phyloP scores from a whole-genome alignment of 2,113 vertebrate genomes.

The Ammodytes marinus region DNA sequence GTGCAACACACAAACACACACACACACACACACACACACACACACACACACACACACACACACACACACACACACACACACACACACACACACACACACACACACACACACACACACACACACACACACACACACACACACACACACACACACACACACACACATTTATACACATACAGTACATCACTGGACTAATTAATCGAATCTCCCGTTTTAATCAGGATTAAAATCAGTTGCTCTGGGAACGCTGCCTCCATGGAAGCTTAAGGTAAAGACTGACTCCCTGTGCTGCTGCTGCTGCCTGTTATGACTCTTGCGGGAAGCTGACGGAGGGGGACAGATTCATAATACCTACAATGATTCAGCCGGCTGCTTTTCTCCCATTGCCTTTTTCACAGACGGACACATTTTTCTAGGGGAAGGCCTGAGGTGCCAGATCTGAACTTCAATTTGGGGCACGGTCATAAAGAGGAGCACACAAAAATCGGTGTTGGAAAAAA shows the following conservation, averaged over 20 bases:
- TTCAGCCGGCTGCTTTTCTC: slow-evolving; percentile 65
- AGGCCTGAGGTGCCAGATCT: slow-evolving; percentile 57
- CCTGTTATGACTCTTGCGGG: slow-evolving; percentile 53
- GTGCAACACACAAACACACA: slow-evolving; percentile 32
- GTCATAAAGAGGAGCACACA: slow-evolving; percentile 36
- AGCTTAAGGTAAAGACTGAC: slow-evolving; percentile 71
- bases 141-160: not conserved
- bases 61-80: slow-evolving; percentile 61
- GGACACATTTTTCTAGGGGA: slow-evolving; percentile 50
- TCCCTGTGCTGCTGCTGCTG: slow-evolving; percentile 7
- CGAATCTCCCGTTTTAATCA: slow-evolving; percentile 83
- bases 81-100: slow-evolving; percentile 15
- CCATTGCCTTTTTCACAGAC: slow-evolving; percentile 53
- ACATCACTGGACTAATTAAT: slow-evolving; percentile 77
- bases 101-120: not conserved
- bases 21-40: slow-evolving; percentile 17
- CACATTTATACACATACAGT: too few species aligned
- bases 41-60: not conserved
- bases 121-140: slow-evolving; percentile 40
- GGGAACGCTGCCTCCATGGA: slow-evolving; percentile 78
- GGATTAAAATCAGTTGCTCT: slow-evolving; percentile 82
- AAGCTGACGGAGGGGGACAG: slow-evolving; percentile 58
- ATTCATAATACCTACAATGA: slow-evolving; percentile 69
- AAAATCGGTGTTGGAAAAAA: slow-evolving; percentile 19
- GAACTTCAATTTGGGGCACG: slow-evolving; percentile 64